Base-by-base conservation (phyloP, 2,888 invertebrate genomes). In the Leptopterna dolabrata region DNA sequence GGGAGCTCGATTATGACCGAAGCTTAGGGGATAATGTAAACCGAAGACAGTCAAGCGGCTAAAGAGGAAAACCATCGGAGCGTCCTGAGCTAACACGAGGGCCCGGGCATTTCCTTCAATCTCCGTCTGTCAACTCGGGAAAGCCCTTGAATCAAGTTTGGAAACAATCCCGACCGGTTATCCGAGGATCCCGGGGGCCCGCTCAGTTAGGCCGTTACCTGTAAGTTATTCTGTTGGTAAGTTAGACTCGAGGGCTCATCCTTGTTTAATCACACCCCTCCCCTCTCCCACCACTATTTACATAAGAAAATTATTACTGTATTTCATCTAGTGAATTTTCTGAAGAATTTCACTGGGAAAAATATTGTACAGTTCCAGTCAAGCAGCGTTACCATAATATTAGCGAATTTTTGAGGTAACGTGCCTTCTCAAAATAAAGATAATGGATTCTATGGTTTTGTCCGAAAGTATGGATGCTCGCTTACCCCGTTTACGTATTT, bases 151-250 rank as follows among this genome's bases (percentile, higher is more conserved):
- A 85, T 85, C 85, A 71, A 76, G 85, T 85, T 85, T 85, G 76
- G 85, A 73, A 85, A 85, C 85, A 85, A 85, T 85, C 85, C 76
- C 45, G 76, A 16, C 71, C 73, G 16, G 73, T 85, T 85, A 85
- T 85, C 85, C 0, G 45, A 45, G n/a, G 30, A 73, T 85, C 85
- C 73, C 73, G n/a, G 24, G 76, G 73, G 85, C 43, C 70, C 70
- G 24, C 73, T 73, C 76, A 85, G 73, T 85, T 83, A 43, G 81
- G 43, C 85, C 47, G 73, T 85, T 85, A 85, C 85, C 76, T 71
- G 73, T 55, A 73, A 73, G 55, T 85, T 85, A 85, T 85, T 85
- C 30, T 73, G 73, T 85, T 85, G 71, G 85, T 85, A n/a, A n/a
- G n/a, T 85, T 73, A 45, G 19, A 63, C 63, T 70, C 41, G 70